Base-by-base conservation (phyloP, 2,797 vertebrate genomes). In the Rhinatrema bivittatum region DNA sequence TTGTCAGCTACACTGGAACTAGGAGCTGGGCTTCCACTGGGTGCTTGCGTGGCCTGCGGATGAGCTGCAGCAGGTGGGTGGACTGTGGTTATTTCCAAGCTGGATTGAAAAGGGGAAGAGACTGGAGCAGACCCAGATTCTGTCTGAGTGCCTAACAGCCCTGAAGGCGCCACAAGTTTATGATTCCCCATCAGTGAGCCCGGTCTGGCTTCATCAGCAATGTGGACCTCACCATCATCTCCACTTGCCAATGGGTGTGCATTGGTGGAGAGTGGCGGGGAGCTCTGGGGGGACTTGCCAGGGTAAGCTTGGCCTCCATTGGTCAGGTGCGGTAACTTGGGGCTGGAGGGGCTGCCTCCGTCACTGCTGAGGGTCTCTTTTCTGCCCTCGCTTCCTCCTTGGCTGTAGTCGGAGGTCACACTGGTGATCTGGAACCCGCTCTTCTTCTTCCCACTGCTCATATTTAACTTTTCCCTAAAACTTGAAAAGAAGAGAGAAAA, bases 351-450 rank as follows among this genome's bases (percentile, higher is more conserved):
- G 34, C 49, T 60, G 39, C 44, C 25, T 2, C 16, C 13, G 45
- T 23, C 5, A n/a, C 10, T 20, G 1, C 31, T 7, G 4, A 16
- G 8, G 3, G 36, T 16, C 5, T 6, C 13, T 8, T 6, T 17
- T 57, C 64, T 6, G 45, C 24, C 33, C 10, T 50, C 39, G 30
- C 49, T 55, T 7, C 42, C 66, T 22, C 58, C 60, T 3, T 52
- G 53, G 35, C 69, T 74, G 14, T 82, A 81, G 25, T 91, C 89
- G 2, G 72, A 84, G 21, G 87, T 91, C 47, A 93, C 85, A 16
- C 88, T 91, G 66, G 89, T 93, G 67, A 91, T 91, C 60, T 91
- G 87, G 58, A 93, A 93, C 32, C 90, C 85, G 25, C 87, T 90
- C 36, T 84, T 85, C 65, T 88, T 91, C 63, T 81, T 88, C 4